Base-by-base conservation (phyloP, 2,888 invertebrate genomes). In the Cryptosula pallasiana region DNA sequence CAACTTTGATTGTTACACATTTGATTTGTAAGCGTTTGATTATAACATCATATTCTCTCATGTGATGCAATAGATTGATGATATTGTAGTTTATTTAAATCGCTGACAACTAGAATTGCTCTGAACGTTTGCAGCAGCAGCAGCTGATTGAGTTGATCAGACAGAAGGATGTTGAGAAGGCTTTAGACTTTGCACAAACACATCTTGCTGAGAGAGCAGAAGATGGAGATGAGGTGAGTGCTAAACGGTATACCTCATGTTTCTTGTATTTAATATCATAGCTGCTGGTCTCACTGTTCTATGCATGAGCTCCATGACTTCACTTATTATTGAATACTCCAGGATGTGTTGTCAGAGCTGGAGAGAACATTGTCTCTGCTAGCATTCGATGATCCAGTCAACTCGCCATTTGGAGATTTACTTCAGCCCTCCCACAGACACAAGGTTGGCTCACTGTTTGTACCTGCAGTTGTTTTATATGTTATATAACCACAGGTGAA, bases 351-450 rank as follows among this genome's bases (percentile, higher is more conserved):
- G 57, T 87, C 88, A 25, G 96, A 97, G 85, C 86, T 97, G 73
- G 98, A 98, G 85, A 88, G 96, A 74, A 97, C 98, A 0, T 87
- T 99, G 72, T 96, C 98, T 0, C 86, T 99, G 72, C 85, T 99
- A 25, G 98, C 98, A 3, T 99, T 99, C 85, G 97, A 98, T 74
- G 94, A 97, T 81, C 97, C 98, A 0, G 91, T 93, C 78, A 90
- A 90, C 72, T 95, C 95, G 76, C 98, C 98, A 0, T 99, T 97
- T 86, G 92, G 94, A 25, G 95, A 98, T 84, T 88, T 99, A 55
- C 87, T 99, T 74, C 91, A 95, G 78, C 92, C 94, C 20, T 92
- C 95, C 16, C 96, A 98, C 81, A 88, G 97, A 79, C 96, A 97
- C 86, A 83, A 84, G 81, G 84, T 84, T 73, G 70, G 5, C n/a